Base-by-base conservation (phyloP, 1,140 invertebrate genomes). In the Eriocheir sinensis region DNA sequence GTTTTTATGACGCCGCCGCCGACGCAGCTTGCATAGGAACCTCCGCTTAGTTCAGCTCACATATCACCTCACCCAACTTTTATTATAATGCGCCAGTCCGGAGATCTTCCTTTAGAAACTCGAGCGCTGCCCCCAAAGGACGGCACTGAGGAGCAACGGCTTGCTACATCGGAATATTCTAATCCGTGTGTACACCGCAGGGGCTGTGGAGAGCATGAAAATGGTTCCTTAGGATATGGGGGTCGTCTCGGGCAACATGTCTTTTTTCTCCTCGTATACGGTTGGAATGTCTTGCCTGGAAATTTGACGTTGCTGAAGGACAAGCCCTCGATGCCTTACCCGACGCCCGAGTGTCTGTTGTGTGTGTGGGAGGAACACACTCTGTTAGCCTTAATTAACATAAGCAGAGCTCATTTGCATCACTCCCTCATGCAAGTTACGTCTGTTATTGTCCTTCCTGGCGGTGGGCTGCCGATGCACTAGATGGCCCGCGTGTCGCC, bases 1-100 rank as follows among this genome's bases (percentile, higher is more conserved):
- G 79, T 89, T 72, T 94, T 94, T 94, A 94, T 79, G 93, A 94
- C 93, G 44, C n/a, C 81, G 15, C 86, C n/a, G 72, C 86, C 60
- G 86, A 94, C 86, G 93, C 86, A 32, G 60, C 40, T 41, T 94
- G 93, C 93, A 94, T 94, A 94, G 93, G 88, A 94, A 94, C 60
- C 36, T 44, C 93, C 32, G 83, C 30, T 90, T 94, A 94, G 53
- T 44, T 38, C 21, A 85, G 92, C 86, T 90, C 44, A 89, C 93
- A 90, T 48, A 94, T 81, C 93, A 89, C 60, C 93, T 90, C 41
- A 34, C n/a, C 27, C 36, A 48, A 48, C 48, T 90, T 94, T 94
- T 94, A 94, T 80, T 94, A 90, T 94, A 90, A 94, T 94, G 60
- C 60, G 36, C 88, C 72, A 32, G 34, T 34, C 27, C 27, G 30